Evolutionary conservation across 2,888 invertebrate species (phyloP).

Genomic region (Cerastis rubricosa): DNA sequence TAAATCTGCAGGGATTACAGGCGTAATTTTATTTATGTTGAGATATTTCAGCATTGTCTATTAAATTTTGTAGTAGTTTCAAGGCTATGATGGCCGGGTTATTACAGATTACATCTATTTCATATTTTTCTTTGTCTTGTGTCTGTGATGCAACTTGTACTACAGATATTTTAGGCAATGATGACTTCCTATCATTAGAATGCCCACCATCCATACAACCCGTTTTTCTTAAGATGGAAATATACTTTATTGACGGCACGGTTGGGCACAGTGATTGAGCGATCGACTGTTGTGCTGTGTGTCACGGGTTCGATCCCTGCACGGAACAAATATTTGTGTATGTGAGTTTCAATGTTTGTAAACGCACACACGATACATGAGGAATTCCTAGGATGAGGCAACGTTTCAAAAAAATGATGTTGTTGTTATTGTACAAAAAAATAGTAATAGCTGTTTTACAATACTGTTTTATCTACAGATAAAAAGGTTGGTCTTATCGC

Average conservation of each 20-base stretch:
- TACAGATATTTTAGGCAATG: background rate
- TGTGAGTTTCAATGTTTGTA: background rate
- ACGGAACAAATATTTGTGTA: background rate
- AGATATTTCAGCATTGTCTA: background rate
- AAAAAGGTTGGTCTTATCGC: background rate
- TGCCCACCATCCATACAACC: background rate
- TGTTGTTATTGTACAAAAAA: background rate
- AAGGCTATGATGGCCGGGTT: background rate
- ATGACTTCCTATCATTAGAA: background rate
- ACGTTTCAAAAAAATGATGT: background rate
- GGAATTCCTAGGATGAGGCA: background rate
- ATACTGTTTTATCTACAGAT: background rate
- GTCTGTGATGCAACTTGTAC: background rate
- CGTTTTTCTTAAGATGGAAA: background rate
- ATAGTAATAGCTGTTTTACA: background rate
- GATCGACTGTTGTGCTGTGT: background rate
- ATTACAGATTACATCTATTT: background rate
- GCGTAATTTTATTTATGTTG: too few relatives aligned
- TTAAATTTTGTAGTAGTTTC: background rate
- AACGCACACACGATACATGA: background rate
- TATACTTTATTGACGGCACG: background rate
- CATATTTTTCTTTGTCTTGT: too few relatives aligned
- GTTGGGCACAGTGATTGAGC: background rate
- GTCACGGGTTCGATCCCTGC: background rate
- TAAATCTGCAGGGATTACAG: too few relatives aligned